Conservation (phyloP, 2,113 vertebrate genomes). For the Osmerus eperlanus region DNA sequence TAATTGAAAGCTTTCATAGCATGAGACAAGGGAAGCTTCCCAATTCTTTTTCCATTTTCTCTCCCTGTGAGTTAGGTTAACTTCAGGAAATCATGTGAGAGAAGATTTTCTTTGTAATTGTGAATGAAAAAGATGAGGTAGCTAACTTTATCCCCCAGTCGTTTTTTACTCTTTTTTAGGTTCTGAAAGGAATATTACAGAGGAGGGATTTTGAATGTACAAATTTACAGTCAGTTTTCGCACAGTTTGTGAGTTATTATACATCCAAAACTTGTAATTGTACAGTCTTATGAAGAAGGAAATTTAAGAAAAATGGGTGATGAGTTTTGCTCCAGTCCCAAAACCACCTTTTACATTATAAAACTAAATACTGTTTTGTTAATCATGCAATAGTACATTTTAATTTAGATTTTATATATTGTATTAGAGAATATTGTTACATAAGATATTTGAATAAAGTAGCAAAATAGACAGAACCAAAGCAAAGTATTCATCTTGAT, state of each 20-base stretch:
- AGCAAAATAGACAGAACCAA: not conserved
- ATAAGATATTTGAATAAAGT: not conserved
- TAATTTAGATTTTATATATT: not conserved
- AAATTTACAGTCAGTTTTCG: no score
- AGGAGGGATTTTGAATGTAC: not conserved
- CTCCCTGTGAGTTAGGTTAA: conserved; percentile 57
- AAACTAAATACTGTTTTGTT: no score
- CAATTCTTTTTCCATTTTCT: conserved; percentile 31
- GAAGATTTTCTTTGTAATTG: conserved; percentile 55
- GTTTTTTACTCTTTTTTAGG: conserved; percentile 43
- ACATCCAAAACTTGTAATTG: no score
- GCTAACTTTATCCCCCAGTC: conserved; percentile 55
- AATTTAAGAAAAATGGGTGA: no score
- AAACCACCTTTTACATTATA: no score
- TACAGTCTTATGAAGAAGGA: no score
- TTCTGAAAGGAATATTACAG: conserved; percentile 13
- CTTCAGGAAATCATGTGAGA: conserved; percentile 66
- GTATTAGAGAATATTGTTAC: not conserved
- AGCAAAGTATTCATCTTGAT: not conserved
- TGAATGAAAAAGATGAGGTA: conserved; percentile 54
- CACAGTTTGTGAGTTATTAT: no score
- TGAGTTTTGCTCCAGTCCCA: no score
- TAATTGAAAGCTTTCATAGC: conserved; percentile 63
- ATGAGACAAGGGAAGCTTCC: conserved; percentile 59
- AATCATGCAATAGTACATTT: no score